Evolutionary conservation across 2,888 invertebrate genomes (phyloP).

Genomic region (Ischnus inquisitorius): DNA sequence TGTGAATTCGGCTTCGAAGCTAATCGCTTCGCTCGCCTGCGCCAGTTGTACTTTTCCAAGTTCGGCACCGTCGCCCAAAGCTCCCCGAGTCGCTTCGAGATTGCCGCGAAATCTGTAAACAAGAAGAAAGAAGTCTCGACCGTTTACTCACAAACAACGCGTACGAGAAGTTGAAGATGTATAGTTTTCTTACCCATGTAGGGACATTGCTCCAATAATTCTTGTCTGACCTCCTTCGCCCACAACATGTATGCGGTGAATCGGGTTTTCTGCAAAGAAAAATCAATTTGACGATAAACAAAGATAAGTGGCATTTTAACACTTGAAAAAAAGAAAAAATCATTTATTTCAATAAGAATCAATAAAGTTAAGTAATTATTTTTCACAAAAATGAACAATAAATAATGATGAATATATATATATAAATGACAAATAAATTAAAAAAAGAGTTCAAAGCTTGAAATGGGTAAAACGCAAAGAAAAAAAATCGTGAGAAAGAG

Average conservation of each 20-base stretch:
- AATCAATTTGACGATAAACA: conserved; percentile 43
- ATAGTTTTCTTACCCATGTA: conserved; percentile 88
- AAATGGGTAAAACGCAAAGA: too few species aligned
- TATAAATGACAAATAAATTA: conserved; percentile 18
- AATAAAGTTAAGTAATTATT: too few species aligned
- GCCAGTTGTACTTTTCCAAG: conserved; percentile 91
- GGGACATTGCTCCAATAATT: conserved; percentile 90
- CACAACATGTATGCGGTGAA: conserved; percentile 97
- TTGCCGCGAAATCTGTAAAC: conserved; percentile 90
- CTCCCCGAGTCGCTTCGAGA: conserved; percentile 94
- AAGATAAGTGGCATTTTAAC: not conserved
- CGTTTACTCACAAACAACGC: not conserved
- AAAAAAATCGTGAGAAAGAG: too few species aligned
- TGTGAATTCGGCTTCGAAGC: conserved; percentile 85
- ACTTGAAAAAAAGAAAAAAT: conserved; percentile 3
- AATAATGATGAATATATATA: too few species aligned
- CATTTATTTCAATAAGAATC: not conserved
- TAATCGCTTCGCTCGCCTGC: conserved; percentile 92
- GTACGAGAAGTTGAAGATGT: not conserved
- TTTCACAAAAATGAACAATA: too few species aligned
- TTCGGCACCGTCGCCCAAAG: conserved; percentile 94
- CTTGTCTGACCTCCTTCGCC: conserved; percentile 93
- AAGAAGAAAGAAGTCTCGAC: not conserved
- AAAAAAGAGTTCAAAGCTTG: too few species aligned
- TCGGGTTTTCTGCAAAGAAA: conserved; percentile 88